Base-by-base conservation (phyloP, 1,140 invertebrate genomes). In the Hypsibius dujardini region DNA sequence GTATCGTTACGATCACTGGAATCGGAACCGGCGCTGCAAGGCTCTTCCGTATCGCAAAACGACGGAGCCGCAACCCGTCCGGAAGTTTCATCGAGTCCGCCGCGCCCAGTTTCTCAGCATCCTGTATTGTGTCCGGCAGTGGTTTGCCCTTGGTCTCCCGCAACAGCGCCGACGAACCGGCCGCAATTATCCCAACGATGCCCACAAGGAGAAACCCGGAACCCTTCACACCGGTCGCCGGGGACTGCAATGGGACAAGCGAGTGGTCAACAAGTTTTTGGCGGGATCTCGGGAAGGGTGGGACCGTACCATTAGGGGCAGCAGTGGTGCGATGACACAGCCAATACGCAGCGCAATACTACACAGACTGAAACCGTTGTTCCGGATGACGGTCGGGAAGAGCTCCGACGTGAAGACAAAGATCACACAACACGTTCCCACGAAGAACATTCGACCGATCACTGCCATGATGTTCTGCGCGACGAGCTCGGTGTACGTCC, bases 311-410 rank as follows among this genome's bases (percentile, higher is more conserved):
- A 67, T 67, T 14, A 67, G 3, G 3, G 62, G 62, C 7, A 67
- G 62, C 62, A 67, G 45, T 3, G 62, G 76, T 40, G 75, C 78
- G 42, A 78, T 73, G 42, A 81, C 73, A 42, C 74, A 76, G 46
- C 79, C 79, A n/a, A 80, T 74, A 74, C 79, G 77, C 2, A 76
- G 76, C 2, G 76, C 75, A 59, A 77, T 73, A 0, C 75, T 74
- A 71, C 82, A 83, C 40, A 78, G 73, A 15, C 80, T 81, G 71
- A 84, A 77, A 1, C 79, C 80, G 60, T 79, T 78, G 74, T 82
- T 83, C 46, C 82, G 71, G 42, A 83, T 74, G 28, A 76, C 76
- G 1, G 82, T 83, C 2, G 81, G 81, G 75, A 81, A 83, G 2
- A 83, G 72, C 74, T 83, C 82, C 2, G 79, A 77, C 71, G 79